phyloP scores from a whole-genome alignment of 2,797 vertebrate species.

The Mustela erminea region DNA sequence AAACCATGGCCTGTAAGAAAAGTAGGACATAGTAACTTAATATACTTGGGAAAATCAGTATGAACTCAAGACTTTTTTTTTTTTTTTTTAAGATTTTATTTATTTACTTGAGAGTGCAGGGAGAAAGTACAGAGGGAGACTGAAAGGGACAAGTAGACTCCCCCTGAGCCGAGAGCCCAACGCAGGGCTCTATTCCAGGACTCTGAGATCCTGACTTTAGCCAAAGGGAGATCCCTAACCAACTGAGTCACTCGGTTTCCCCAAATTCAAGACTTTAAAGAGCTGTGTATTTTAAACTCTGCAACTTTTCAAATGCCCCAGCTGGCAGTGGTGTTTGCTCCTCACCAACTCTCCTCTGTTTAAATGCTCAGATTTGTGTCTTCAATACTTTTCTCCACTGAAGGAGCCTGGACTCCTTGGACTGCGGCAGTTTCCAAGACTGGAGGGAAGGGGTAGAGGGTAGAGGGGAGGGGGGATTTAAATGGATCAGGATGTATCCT shows the following conservation, averaged over 20 bases:
- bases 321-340: background rate
- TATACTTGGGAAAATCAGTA: constrained; percentile 29
- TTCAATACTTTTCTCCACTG: constrained; percentile 64
- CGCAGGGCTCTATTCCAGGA: too few relatives aligned
- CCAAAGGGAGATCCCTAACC: too few relatives aligned
- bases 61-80: background rate
- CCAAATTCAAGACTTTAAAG: constrained; percentile 3
- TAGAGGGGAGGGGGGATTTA: too few relatives aligned
- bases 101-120: too few relatives aligned
- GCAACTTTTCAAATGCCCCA: background rate
- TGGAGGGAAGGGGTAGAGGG: too few relatives aligned
- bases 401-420: constrained; percentile 47
- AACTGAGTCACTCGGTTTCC: too few relatives aligned
- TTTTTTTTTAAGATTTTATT: too few relatives aligned
- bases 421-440: background rate
- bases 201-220: too few relatives aligned
- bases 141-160: too few relatives aligned
- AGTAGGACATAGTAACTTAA: background rate
- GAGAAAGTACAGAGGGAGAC: too few relatives aligned
- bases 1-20: constrained; percentile 17
- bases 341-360: background rate
- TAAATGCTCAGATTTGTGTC: background rate
- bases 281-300: background rate
- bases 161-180: too few relatives aligned
- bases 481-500: background rate